These are phyloP conservation scores for Pachypanchax playfairii DNA, from an alignment of 2,113 vertebrate species.

Conservation along the genomic window DNA sequence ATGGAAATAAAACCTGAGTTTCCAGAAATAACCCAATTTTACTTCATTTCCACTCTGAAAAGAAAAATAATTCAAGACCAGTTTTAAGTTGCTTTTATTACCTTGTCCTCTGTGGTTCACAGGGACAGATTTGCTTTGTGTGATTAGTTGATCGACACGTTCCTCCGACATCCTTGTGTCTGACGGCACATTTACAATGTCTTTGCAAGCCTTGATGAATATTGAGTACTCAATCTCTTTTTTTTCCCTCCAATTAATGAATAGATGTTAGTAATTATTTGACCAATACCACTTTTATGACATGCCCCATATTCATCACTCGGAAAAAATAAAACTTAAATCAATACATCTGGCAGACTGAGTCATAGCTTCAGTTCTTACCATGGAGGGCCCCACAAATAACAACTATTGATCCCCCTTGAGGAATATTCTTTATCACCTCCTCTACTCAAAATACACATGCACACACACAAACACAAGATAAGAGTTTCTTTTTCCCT, in stretches of 20 bases:
- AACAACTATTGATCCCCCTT: slow-evolving; percentile 82
- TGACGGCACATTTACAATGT: slow-evolving; percentile 72
- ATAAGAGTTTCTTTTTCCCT: slow-evolving; percentile 68
- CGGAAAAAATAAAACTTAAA: slow-evolving; percentile 86
- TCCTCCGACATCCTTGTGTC: slow-evolving; percentile 67
- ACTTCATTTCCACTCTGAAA: no score
- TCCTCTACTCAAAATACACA: slow-evolving; percentile 54
- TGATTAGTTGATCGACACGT: slow-evolving; percentile 72
- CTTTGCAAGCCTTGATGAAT: slow-evolving; percentile 80
- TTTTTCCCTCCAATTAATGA: slow-evolving; percentile 79
- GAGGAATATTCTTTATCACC: slow-evolving; percentile 83
- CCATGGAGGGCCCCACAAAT: slow-evolving; percentile 74
- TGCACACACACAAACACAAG: slow-evolving; percentile 42
- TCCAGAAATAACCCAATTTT: no score
- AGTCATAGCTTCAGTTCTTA: slow-evolving; percentile 73
- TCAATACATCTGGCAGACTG: slow-evolving; percentile 76
- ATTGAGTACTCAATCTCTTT: slow-evolving; percentile 80
- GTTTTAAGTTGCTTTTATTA: neutral
- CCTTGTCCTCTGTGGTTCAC: slow-evolving; percentile 21
- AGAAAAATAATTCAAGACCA: no score
- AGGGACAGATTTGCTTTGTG: slow-evolving; percentile 56
- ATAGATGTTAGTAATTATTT: slow-evolving; percentile 84
- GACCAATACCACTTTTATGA: slow-evolving; percentile 75
- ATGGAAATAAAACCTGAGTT: no score
- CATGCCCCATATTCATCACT: slow-evolving; percentile 84